A percentile compares a stretch with the other conserved stretches of the same genome.
phyloP scores from a whole-genome alignment of 2,113 vertebrate genomes.

The Manacus vitellinus region DNA sequence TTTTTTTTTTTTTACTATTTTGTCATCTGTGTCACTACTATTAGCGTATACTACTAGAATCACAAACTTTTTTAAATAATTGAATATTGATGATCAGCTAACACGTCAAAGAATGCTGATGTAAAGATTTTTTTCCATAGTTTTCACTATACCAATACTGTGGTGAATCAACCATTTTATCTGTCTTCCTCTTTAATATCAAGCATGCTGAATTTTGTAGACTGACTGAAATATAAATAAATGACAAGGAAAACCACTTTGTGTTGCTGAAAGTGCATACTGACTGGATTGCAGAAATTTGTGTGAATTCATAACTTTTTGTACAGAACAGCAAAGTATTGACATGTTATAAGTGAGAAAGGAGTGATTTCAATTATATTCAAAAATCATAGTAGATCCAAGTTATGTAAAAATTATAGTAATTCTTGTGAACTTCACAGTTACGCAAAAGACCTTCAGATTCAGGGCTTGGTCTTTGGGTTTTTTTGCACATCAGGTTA shows the following conservation, averaged over 20 bases:
- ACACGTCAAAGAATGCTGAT: neutral
- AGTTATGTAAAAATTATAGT: neutral
- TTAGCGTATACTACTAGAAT: neutral
- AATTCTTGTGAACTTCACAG: neutral
- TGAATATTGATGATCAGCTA: neutral
- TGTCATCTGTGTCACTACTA: neutral
- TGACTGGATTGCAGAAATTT: neutral
- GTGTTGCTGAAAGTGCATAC: neutral
- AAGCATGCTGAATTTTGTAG: neutral
- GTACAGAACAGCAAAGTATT: neutral
- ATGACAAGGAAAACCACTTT: neutral
- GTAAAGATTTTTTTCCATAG: neutral
- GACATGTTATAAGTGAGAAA: neutral
- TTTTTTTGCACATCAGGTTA: neutral
- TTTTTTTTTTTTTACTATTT: neutral
- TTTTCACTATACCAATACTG: neutral
- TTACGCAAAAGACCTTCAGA: neutral
- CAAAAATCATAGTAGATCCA: neutral
- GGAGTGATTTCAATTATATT: neutral
- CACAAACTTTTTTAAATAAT: neutral
- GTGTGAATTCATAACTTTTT: neutral
- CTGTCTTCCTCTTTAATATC: neutral
- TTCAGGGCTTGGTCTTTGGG: neutral
- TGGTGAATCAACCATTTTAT: neutral
- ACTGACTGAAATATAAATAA: conserved; percentile 26